These are phyloP conservation scores for Oophaga pumilio DNA, from an alignment of 2,113 vertebrate species.

Conservation along the genomic window DNA sequence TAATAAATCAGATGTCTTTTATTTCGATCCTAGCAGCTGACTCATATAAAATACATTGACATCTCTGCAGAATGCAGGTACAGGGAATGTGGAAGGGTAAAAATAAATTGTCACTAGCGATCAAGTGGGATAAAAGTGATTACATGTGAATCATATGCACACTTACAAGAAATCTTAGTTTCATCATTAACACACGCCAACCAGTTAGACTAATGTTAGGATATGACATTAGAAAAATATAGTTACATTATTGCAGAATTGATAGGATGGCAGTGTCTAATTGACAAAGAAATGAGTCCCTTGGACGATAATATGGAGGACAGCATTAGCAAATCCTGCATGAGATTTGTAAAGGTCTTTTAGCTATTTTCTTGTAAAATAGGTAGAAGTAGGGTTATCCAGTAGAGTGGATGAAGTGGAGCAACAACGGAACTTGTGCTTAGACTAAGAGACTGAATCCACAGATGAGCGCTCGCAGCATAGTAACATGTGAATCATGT, in stretches of 20 bases:
- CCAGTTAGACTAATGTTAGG: not conserved
- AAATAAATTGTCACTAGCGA: not conserved
- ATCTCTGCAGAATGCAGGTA: not conserved
- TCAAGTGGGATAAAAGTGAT: not conserved
- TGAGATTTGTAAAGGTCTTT: not conserved
- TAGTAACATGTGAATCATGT: not conserved
- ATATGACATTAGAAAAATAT: not conserved
- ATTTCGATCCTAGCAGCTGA: not conserved
- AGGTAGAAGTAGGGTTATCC: not conserved
- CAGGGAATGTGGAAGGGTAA: not conserved
- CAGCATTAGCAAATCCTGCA: no score
- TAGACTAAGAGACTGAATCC: not conserved
- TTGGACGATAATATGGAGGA: not conserved
- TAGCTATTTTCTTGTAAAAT: not conserved
- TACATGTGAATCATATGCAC: not conserved
- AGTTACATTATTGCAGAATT: not conserved
- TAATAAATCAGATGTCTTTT: constrained; percentile 19
- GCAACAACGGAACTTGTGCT: not conserved
- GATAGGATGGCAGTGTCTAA: not conserved
- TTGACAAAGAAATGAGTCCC: not conserved
- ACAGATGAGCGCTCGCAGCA: no score
- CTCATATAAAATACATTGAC: not conserved
- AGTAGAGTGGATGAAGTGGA: not conserved
- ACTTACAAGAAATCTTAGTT: not conserved
- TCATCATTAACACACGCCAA: not conserved